Conservation (phyloP, 2,888 invertebrate species). For the Atethmia centrago region DNA sequence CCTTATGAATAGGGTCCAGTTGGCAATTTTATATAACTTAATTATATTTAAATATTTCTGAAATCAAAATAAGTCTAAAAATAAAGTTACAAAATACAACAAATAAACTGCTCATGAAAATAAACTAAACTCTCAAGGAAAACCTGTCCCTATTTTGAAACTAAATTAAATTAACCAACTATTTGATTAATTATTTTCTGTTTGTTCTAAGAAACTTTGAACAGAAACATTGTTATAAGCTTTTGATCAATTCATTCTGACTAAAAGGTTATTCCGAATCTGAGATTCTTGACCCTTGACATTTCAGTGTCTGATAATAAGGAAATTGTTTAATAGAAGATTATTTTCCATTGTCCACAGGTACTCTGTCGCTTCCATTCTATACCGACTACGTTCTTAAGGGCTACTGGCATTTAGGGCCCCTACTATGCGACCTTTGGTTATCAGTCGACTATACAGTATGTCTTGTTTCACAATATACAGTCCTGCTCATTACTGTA, state of each 20-base stretch:
- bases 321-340: slow-evolving; percentile 50
- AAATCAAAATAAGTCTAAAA: background rate
- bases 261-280: slow-evolving; percentile 35
- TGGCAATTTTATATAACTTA: no score
- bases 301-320: slow-evolving; percentile 54
- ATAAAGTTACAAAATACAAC: slow-evolving; percentile 10
- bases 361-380: slow-evolving; percentile 99
- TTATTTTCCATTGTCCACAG: slow-evolving; percentile 87
- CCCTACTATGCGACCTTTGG: slow-evolving; percentile 99
- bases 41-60: background rate
- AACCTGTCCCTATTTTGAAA: slow-evolving; percentile 9
- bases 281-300: slow-evolving; percentile 53
- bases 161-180: slow-evolving; percentile 35
- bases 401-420: slow-evolving; percentile 99
- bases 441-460: slow-evolving; percentile 99
- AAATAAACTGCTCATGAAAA: slow-evolving; percentile 1
- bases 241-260: slow-evolving; percentile 32
- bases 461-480: slow-evolving; percentile 99
- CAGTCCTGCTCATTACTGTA: slow-evolving; percentile 99
- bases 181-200: slow-evolving; percentile 40
- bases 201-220: slow-evolving; percentile 31
- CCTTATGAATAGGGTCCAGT: no score
- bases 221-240: slow-evolving; percentile 33
- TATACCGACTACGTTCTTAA: slow-evolving; percentile 99
- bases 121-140: slow-evolving; percentile 8